phyloP scores from a whole-genome alignment of 2,888 invertebrate genomes.

The Tenthredo mesomela region DNA sequence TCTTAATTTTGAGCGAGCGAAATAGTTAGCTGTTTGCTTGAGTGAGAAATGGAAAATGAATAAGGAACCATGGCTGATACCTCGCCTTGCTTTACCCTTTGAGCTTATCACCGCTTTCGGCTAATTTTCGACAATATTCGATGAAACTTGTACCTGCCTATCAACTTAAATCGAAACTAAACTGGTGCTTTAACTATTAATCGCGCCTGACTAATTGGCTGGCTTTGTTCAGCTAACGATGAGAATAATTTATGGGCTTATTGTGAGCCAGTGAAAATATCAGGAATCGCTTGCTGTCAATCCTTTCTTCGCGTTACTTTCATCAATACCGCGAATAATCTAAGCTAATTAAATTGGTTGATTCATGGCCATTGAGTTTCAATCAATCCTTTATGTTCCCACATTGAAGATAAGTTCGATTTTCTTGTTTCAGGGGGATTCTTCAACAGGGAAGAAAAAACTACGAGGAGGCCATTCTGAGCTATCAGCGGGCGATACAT shows the following conservation, averaged over 20 bases:
- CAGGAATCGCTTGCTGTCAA: background rate
- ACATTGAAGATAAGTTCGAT: constrained; percentile 29
- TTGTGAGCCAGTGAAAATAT: background rate
- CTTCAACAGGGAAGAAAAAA: constrained; percentile 93
- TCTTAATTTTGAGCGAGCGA: background rate
- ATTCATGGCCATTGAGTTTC: background rate
- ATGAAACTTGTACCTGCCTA: background rate
- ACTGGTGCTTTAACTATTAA: background rate
- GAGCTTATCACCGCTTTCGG: background rate
- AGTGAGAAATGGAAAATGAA: background rate
- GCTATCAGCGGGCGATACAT: constrained; percentile 94
- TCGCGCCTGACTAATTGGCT: background rate
- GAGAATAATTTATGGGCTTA: background rate
- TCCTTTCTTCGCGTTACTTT: background rate
- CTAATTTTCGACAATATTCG: background rate
- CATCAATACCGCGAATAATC: background rate
- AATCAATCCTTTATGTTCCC: background rate
- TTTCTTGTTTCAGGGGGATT: constrained; percentile 89
- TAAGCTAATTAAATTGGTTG: background rate
- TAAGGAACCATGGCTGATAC: background rate
- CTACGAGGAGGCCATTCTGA: constrained; percentile 92
- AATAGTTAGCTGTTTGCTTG: background rate
- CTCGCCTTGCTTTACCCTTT: background rate
- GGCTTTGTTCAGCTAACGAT: background rate
- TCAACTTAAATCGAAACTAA: background rate